Evolutionary conservation across 2,888 invertebrate genomes (phyloP).

Genomic region (Ochropacha duplaris): DNA sequence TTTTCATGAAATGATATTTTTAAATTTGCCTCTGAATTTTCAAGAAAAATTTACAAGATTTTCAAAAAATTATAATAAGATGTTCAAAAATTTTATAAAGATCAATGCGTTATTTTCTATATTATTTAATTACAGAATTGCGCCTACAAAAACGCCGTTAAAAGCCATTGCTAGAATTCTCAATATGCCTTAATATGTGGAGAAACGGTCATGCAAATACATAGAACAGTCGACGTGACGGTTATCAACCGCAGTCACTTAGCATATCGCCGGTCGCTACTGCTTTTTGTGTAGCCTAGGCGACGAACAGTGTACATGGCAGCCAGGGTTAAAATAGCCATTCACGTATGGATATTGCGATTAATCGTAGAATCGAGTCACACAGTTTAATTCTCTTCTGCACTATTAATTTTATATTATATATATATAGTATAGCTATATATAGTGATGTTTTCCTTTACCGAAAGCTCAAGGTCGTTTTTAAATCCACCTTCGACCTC

Average conservation of each 20-base stretch:
- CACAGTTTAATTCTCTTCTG: background rate
- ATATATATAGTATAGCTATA: too few species aligned
- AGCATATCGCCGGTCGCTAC: constrained; percentile 69
- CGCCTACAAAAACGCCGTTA: background rate
- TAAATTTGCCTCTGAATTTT: too few species aligned
- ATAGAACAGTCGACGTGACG: constrained; percentile 52
- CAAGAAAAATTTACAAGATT: too few species aligned
- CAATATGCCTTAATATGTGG: constrained; percentile 18
- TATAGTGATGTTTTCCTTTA: too few species aligned
- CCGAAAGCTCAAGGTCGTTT: too few species aligned
- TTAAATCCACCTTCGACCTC: too few species aligned
- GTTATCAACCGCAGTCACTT: constrained; percentile 75
- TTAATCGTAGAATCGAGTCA: background rate
- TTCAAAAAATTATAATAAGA: too few species aligned
- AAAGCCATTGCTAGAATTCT: constrained; percentile 1
- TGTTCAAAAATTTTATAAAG: background rate
- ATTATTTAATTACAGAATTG: background rate
- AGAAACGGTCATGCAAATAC: constrained; percentile 47
- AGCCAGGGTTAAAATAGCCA: constrained; percentile 38
- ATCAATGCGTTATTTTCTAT: background rate
- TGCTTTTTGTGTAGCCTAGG: constrained; percentile 70
- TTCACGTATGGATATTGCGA: constrained; percentile 26
- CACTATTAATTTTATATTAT: too few species aligned
- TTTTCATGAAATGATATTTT: too few species aligned
- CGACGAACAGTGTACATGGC: constrained; percentile 54